Conservation (phyloP, 2,113 vertebrate species). For the Diphyllodes magnificus region DNA sequence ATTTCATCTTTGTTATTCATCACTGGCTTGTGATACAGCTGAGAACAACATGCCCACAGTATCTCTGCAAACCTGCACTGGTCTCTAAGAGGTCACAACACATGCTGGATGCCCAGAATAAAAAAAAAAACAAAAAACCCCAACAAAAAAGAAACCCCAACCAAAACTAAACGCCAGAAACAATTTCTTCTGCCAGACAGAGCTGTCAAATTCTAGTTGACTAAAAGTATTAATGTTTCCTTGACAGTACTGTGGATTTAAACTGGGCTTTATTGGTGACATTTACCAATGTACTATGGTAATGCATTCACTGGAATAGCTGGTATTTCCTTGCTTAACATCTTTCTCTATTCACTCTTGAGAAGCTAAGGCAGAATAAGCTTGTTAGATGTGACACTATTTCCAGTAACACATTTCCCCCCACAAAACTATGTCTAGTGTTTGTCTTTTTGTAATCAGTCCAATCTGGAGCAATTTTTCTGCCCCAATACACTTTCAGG, state of each 20-base stretch:
- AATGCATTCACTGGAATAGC: background rate
- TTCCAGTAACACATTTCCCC: background rate
- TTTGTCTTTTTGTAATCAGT: background rate
- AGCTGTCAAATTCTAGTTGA: background rate
- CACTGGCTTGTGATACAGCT: background rate
- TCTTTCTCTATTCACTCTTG: background rate
- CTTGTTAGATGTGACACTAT: background rate
- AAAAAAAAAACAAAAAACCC: background rate
- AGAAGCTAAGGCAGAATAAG: background rate
- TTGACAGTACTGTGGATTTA: background rate
- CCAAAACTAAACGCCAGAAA: background rate
- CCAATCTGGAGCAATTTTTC: background rate
- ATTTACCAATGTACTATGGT: background rate
- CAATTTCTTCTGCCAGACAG: background rate
- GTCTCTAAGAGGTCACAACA: background rate
- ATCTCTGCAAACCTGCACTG: background rate
- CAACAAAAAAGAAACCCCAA: background rate
- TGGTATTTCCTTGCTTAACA: background rate
- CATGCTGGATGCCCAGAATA: background rate
- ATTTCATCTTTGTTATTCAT: background rate
- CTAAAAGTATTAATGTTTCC: conserved; percentile 6
- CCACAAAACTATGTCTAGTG: background rate
- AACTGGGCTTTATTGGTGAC: conserved; percentile 12
- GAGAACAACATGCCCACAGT: background rate
- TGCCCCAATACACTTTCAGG: background rate